A percentile compares a stretch with the other conserved stretches of the same genome.
Conservation (phyloP, 2,888 invertebrate genomes). For the Nemotelus nigrinus region DNA sequence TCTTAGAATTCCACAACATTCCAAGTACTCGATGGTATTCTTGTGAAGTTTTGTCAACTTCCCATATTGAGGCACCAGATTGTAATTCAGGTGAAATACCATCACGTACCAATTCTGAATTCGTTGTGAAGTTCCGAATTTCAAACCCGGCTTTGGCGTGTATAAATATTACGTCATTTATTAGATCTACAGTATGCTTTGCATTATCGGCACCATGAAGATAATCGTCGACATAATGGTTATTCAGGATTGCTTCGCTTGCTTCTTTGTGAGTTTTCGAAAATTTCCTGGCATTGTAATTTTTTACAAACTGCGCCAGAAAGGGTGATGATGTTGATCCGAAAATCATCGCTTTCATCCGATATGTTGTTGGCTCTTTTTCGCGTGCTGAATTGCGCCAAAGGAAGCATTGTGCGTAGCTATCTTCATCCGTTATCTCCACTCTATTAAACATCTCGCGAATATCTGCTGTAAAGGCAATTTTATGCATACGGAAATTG, state of each 20-base stretch:
- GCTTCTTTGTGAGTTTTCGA: background rate
- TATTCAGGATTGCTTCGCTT: background rate
- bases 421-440: constrained; percentile 3
- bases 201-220: background rate
- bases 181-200: background rate
- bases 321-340: background rate
- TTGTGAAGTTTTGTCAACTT: background rate
- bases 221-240: constrained; percentile 20
- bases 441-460: constrained; percentile 6
- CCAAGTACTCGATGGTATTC: background rate
- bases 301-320: constrained; percentile 18
- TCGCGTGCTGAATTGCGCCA: background rate
- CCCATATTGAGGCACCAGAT: background rate
- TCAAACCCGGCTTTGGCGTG: constrained; percentile 3
- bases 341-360: constrained; percentile 17
- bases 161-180: background rate
- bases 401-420: constrained; percentile 3
- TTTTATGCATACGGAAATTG: background rate
- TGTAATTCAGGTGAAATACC: background rate
- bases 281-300: background rate
- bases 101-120: background rate
- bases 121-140: background rate
- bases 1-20: background rate
- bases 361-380: background rate
- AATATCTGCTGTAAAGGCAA: background rate